Evolutionary conservation across 2,113 vertebrate genomes (phyloP).

Genomic region (Formicarius rufipectus): DNA sequence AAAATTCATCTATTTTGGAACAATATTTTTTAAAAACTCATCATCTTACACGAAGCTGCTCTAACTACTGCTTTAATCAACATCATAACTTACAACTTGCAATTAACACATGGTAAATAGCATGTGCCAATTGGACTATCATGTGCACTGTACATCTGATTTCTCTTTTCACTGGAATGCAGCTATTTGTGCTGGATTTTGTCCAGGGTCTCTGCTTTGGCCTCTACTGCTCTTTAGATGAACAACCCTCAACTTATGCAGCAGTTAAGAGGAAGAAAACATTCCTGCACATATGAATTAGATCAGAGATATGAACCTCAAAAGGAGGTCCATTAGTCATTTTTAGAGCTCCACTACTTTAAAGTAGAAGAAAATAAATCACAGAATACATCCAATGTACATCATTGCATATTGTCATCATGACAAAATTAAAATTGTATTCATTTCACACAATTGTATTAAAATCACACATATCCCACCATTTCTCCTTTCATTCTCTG

Average conservation of each 20-base stretch:
- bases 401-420: not conserved
- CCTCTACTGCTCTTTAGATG: constrained; percentile 41
- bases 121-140: constrained; percentile 57
- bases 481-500: not conserved
- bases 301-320: constrained; percentile 41
- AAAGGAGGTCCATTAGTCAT: constrained; percentile 58
- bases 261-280: constrained; percentile 20
- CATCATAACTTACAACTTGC: constrained; percentile 9
- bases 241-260: constrained; percentile 21
- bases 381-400: not conserved
- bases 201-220: constrained; percentile 55
- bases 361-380: constrained; percentile 44
- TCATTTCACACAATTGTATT: too few species aligned
- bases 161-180: constrained; percentile 58
- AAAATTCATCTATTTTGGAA: not conserved
- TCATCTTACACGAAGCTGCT: constrained; percentile 12
- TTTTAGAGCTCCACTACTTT: constrained; percentile 43
- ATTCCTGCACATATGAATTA: constrained; percentile 49
- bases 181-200: constrained; percentile 71
- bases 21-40: not conserved
- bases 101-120: constrained; percentile 47
- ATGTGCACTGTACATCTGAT: constrained; percentile 58
- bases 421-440: not conserved
- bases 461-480: not conserved
- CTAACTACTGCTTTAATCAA: constrained; percentile 38